These are phyloP conservation scores for Gadopsis bispinosus DNA, from an alignment of 2,797 vertebrate genomes.

Conservation along the genomic window DNA sequence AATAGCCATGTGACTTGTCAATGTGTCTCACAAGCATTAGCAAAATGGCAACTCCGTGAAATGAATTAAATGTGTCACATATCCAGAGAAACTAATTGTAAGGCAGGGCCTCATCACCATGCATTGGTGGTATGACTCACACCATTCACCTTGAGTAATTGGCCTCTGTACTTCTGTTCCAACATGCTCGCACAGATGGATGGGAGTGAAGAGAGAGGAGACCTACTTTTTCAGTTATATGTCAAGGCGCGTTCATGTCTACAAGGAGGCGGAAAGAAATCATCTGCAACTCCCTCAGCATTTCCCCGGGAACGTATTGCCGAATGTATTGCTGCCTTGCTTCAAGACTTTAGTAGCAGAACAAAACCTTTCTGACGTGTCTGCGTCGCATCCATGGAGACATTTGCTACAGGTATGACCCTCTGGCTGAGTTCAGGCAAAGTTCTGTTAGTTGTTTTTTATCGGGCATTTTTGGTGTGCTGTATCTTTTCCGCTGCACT, in stretches of 20 bases:
- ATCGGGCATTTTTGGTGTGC: neutral
- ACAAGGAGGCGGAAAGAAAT: conserved; percentile 6
- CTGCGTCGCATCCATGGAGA: conserved; percentile 24
- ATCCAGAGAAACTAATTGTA: neutral
- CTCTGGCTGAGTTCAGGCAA: conserved; percentile 53
- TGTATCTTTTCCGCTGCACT: neutral
- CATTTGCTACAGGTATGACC: conserved; percentile 53
- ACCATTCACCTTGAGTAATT: conserved; percentile 30
- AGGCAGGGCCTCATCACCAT: neutral
- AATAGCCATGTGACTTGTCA: neutral
- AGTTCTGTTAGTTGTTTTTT: conserved; percentile 48
- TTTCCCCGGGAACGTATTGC: conserved; percentile 2
- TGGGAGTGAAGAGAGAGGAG: conserved; percentile 16
- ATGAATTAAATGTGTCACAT: neutral
- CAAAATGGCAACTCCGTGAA: neutral
- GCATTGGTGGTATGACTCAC: conserved; percentile 7
- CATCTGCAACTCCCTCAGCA: neutral
- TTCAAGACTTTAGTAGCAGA: conserved; percentile 16
- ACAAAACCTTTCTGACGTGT: conserved; percentile 15
- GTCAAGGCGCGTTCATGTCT: neutral
- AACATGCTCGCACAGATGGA: conserved; percentile 39
- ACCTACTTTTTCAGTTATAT: conserved; percentile 15
- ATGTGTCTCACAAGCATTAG: neutral
- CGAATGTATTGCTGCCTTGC: neutral
- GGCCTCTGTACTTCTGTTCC: conserved; percentile 36